Conservation (phyloP, 2,113 vertebrate genomes). For the Bubo bubo region DNA sequence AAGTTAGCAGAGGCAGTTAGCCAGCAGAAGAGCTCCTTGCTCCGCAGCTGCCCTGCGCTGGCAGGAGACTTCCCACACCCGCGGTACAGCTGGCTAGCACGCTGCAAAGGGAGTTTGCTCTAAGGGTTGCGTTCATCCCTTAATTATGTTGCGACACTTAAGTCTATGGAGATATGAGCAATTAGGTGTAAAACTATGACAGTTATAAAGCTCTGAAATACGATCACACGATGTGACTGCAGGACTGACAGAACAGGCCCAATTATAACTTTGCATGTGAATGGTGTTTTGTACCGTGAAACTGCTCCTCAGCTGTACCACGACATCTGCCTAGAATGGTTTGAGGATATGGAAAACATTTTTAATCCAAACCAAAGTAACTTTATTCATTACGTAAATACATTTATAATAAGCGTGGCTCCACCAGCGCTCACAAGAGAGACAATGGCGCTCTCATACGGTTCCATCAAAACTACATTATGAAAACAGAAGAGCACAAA, state of each 20-base stretch:
- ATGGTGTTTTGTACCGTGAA: not conserved
- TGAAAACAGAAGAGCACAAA: not conserved
- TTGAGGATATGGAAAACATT: not conserved
- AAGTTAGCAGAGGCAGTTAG: not conserved
- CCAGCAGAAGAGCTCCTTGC: not conserved
- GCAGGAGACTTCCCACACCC: not conserved
- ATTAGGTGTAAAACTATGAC: not conserved
- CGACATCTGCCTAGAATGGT: not conserved
- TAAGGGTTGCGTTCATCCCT: not conserved
- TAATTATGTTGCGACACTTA: not conserved
- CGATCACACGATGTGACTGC: accelerated
- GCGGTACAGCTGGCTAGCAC: not conserved
- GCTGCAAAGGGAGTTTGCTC: not conserved
- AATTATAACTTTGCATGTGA: not conserved
- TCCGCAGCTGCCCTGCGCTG: not conserved
- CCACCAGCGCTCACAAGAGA: not conserved
- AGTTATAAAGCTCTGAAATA: not conserved
- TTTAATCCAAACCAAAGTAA: not conserved
- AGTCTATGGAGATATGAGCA: not conserved
- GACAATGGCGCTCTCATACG: accelerated
- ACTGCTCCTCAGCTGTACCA: not conserved
- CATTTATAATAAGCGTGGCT: not conserved
- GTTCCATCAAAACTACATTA: not conserved
- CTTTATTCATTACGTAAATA: not conserved
- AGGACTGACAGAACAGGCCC: not conserved